These are phyloP conservation scores for Toxonevra muliebris DNA, from an alignment of 2,888 invertebrate species.

Conservation along the genomic window DNA sequence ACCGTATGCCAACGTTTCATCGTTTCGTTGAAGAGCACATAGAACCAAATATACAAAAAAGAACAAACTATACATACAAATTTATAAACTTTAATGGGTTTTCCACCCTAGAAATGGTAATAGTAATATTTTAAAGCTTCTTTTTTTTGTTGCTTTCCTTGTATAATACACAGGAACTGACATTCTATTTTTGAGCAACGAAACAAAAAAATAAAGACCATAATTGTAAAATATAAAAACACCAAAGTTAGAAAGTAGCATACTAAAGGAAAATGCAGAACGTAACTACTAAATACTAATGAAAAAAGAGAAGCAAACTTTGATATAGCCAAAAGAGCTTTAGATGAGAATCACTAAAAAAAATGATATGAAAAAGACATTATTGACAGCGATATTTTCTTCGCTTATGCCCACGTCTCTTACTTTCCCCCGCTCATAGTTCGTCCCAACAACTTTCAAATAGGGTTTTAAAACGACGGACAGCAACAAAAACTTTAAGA, in stretches of 20 bases:
- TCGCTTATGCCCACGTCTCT: neutral
- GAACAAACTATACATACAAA: conserved; percentile 1
- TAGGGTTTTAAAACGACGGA: neutral
- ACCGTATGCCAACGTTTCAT: conserved; percentile 1
- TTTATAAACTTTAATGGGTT: conserved; percentile 37
- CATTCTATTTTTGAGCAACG: neutral
- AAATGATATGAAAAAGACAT: too few relatives aligned
- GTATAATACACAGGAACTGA: neutral
- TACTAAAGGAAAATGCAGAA: neutral
- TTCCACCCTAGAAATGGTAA: conserved; percentile 27
- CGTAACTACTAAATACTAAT: neutral
- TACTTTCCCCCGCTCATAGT: conserved; percentile 6
- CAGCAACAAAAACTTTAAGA: neutral
- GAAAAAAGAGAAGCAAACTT: conserved; percentile 11
- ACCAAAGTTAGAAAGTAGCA: neutral
- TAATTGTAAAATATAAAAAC: neutral
- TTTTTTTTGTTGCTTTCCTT: conserved; percentile 4
- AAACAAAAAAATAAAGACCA: neutral
- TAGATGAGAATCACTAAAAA: conserved; percentile 14
- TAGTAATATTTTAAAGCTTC: conserved; percentile 19
- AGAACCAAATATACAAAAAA: neutral
- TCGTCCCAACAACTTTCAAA: conserved; percentile 30
- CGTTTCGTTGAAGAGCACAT: neutral
- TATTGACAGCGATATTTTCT: too few relatives aligned
- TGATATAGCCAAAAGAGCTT: conserved; percentile 2